Evolutionary conservation across 30 jellyfish, hydroid and myxozoan genomes (phyloP), one percentile per base, ranked within the genome.

Genomic region (Haliclystus octoradiatus): DNA sequence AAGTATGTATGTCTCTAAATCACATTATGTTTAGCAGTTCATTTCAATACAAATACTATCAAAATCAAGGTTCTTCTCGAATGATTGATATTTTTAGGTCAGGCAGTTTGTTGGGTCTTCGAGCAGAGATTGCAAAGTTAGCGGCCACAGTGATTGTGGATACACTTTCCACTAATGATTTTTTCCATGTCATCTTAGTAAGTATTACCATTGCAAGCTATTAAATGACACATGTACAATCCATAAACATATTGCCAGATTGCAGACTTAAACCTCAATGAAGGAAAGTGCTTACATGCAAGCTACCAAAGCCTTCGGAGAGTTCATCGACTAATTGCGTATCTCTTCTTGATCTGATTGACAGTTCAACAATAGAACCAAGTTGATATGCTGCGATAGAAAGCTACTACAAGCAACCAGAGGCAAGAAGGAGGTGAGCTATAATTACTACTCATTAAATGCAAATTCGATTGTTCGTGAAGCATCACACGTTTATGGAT

Each of bases 381-480:
- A 84, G n/a, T 35, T 84, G 67, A 84, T 84, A 3, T 84, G 95
- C 66, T 84, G 95, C 50, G 69, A 80, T 1, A 31, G 62, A 33
- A 77, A 77, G 63, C 74, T 84, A 27, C n/a, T 84, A 2, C 95
- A 84, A 76, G 95, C 95, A 23, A 84, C 95, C 13, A 76, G 95
- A 46, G 72, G 82, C 35, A 77, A 84, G 34, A 84, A 84, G 50
- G 95, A 84, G 84, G 95, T 76, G 19, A 9, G 69, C 12, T 9
- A 24, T 29, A 57, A n/a, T n/a, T n/a, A n/a, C n/a, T n/a, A n/a
- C n/a, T n/a, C n/a, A n/a, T n/a, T n/a, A n/a, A n/a, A n/a, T n/a
- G n/a, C n/a, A n/a, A n/a, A n/a, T n/a, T n/a, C n/a, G n/a, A n/a
- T n/a, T n/a, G n/a, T n/a, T n/a, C n/a, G n/a, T n/a, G n/a, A n/a